phyloP scores from a whole-genome alignment of 2,888 invertebrate species.

The Pterobdella sp. region DNA sequence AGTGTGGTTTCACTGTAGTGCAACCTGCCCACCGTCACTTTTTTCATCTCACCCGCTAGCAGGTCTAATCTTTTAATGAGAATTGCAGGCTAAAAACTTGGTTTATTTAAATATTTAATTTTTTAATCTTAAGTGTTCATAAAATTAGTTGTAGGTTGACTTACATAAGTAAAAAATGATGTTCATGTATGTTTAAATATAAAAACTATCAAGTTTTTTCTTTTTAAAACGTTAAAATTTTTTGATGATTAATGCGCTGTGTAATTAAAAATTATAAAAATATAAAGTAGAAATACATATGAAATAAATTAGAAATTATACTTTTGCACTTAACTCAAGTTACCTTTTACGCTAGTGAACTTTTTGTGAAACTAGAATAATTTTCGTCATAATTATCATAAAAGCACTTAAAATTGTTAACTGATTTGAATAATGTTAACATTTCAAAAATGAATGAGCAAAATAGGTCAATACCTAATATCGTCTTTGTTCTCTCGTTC shows the following conservation, averaged over 20 bases:
- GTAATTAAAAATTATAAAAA: no score
- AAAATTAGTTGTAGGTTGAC: background rate
- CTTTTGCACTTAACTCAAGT: background rate
- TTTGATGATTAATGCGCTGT: background rate
- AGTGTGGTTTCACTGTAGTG: conserved; percentile 98
- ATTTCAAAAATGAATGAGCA: background rate
- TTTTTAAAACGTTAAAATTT: background rate
- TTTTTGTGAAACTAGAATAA: background rate
- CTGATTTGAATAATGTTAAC: background rate
- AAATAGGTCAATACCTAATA: no score
- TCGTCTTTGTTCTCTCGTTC: no score
- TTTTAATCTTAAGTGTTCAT: background rate
- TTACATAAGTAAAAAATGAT: background rate
- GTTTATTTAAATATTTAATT: background rate
- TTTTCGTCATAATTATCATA: background rate
- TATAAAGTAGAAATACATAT: no score
- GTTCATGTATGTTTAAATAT: no score
- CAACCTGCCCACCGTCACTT: conserved; percentile 76
- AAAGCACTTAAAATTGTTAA: background rate
- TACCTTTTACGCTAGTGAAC: background rate
- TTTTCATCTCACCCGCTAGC: conserved; percentile 58
- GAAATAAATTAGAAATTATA: background rate
- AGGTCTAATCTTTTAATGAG: conserved; percentile 55
- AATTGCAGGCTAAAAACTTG: background rate
- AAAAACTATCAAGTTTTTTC: background rate